A percentile compares a stretch with the other conserved stretches of the same genome.
phyloP scores from a whole-genome alignment of 2,888 invertebrate genomes.

The Deroplatys truncata region DNA sequence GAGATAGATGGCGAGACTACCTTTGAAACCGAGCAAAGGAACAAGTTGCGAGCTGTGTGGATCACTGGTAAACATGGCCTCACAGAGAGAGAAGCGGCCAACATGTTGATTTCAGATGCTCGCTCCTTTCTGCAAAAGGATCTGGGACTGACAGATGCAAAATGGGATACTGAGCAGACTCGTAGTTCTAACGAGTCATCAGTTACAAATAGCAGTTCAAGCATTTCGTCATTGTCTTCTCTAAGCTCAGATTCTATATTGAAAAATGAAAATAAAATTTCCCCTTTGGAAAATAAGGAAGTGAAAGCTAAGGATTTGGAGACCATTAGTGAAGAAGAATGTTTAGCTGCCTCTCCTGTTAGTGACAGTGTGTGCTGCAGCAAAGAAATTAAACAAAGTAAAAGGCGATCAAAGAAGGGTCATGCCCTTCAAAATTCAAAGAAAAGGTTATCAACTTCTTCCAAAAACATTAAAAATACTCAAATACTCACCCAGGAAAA shows the following conservation, averaged over 20 bases:
- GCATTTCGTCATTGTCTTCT: background rate
- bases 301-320: background rate
- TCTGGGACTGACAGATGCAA: conserved; percentile 52
- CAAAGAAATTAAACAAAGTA: background rate
- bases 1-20: conserved; percentile 66
- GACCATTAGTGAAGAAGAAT: background rate
- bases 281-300: background rate
- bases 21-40: conserved; percentile 60
- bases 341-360: background rate
- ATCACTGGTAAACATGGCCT: conserved; percentile 76
- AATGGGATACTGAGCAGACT: conserved; percentile 11
- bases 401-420: background rate
- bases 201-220: background rate
- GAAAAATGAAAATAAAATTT: background rate
- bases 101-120: conserved; percentile 72
- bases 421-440: background rate
- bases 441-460: background rate
- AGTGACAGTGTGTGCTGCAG: background rate
- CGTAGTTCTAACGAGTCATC: background rate
- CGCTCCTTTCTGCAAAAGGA: conserved; percentile 65
- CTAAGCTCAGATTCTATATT: background rate
- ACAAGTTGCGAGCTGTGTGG: conserved; percentile 67
- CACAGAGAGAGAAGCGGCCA: conserved; percentile 77
- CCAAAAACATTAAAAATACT: background rate
- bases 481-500: background rate